These are phyloP conservation scores for Globia sparganii DNA, from an alignment of 2,888 invertebrate genomes.

Conservation along the genomic window DNA sequence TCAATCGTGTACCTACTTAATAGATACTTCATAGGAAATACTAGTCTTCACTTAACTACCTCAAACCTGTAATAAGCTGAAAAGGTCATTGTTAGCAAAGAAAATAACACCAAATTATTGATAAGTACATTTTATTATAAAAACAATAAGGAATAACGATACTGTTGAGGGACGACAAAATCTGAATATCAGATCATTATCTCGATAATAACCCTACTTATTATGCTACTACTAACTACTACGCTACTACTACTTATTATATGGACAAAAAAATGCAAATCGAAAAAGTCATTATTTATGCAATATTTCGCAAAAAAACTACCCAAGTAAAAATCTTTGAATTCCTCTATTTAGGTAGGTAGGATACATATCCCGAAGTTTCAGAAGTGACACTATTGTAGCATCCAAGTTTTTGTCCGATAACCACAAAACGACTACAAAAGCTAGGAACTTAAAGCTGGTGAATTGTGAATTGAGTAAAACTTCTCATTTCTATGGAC, in stretches of 20 bases:
- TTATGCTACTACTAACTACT: too few relatives aligned
- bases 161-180: not conserved
- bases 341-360: not conserved
- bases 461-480: constrained; percentile 14
- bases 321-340: not conserved
- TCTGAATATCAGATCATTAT: not conserved
- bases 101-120: not conserved
- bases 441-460: constrained; percentile 14
- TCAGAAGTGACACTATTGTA: not conserved
- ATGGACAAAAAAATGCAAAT: not conserved
- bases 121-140: not conserved
- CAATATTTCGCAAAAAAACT: too few relatives aligned
- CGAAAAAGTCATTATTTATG: not conserved
- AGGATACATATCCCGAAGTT: not conserved
- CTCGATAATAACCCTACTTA: not conserved
- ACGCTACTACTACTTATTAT: not conserved
- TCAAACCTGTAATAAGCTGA: not conserved
- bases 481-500: constrained; percentile 32
- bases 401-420: constrained; percentile 10
- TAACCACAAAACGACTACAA: constrained; percentile 20
- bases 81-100: too few relatives aligned
- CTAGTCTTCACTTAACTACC: not conserved
- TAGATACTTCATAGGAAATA: too few relatives aligned
- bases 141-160: not conserved
- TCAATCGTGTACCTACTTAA: too few relatives aligned